phyloP scores from a whole-genome alignment of 2,113 vertebrate genomes.

The Pardalotus punctatus region DNA sequence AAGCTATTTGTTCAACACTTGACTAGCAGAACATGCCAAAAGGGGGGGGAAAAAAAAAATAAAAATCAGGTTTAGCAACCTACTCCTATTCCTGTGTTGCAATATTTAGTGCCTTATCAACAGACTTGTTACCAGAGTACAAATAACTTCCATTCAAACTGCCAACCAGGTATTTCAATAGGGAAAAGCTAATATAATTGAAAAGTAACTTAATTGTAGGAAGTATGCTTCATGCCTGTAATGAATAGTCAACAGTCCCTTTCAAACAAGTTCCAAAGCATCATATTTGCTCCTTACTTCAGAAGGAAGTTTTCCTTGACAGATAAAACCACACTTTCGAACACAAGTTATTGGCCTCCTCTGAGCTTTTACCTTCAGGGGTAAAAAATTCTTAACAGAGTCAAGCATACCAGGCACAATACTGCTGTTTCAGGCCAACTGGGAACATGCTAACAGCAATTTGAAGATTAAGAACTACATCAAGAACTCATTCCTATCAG shows the following conservation, averaged over 20 bases:
- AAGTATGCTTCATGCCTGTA: background rate
- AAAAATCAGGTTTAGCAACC: background rate
- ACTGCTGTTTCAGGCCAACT: background rate
- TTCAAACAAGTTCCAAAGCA: background rate
- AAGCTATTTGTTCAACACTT: background rate
- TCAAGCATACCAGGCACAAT: background rate
- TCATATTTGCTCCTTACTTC: background rate
- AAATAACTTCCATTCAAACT: background rate
- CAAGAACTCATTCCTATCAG: background rate
- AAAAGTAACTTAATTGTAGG: background rate
- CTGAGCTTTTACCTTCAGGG: background rate
- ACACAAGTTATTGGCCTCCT: background rate
- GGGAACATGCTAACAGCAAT: background rate
- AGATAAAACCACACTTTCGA: background rate
- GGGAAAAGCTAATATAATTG: background rate
- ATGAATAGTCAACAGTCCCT: background rate
- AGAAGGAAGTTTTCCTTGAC: background rate
- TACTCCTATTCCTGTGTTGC: background rate
- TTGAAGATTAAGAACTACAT: background rate
- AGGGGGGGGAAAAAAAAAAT: background rate
- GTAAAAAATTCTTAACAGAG: background rate
- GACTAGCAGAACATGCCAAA: background rate
- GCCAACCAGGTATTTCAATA: background rate
- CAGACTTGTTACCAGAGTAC: background rate
- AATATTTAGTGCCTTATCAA: background rate